Base-by-base conservation (phyloP, 2,888 invertebrate genomes). In the Anaspis maculata region DNA sequence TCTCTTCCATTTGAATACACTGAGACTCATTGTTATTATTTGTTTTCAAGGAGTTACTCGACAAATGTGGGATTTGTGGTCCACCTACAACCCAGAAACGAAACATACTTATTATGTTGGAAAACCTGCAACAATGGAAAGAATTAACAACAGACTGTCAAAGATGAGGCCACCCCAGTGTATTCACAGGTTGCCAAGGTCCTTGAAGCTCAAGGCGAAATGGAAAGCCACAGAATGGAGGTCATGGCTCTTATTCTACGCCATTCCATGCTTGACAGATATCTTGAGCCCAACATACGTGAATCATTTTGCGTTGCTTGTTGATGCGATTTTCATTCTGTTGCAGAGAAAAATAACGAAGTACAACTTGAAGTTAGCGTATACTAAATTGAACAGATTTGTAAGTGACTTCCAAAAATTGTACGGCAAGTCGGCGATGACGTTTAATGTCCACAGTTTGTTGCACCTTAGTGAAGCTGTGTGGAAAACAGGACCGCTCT, bases 151-250 rank as follows among this genome's bases (percentile, higher is more conserved):
- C 10, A 24, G 11, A 24, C 11, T 24, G 9, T 11, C 4, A 4
- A 9, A 24, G 12, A 24, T 24, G 4, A 5, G 10, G 5, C 24
- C 24, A 9, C 12, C 24, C 5, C 9, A 11, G 4, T 5, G 10
- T 5, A 24, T 24, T 24, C 10, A 24, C 10, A 5, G 24, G 5
- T 24, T 24, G 12, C 24, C 24, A 10, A 5, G 24, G 10, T 24
- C 24, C 5, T 6, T 19, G 9, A 11, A 4, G 24, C 6, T 7
- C 5, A 24, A 24, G 12, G 9, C 10, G 9, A 24, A 24, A 10
- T 24, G 24, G 24, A 24, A 24, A 24, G 24, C 24, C 6, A 24
- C 6, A 5, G 24, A 24, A 24, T 24, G 24, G 24, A 5, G 12
- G 4, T 10, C 9, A 5, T 24, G 9, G 9, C 10, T 24, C 6